phyloP scores from a whole-genome alignment of 1,140 invertebrate genomes.

The Atta texana region DNA sequence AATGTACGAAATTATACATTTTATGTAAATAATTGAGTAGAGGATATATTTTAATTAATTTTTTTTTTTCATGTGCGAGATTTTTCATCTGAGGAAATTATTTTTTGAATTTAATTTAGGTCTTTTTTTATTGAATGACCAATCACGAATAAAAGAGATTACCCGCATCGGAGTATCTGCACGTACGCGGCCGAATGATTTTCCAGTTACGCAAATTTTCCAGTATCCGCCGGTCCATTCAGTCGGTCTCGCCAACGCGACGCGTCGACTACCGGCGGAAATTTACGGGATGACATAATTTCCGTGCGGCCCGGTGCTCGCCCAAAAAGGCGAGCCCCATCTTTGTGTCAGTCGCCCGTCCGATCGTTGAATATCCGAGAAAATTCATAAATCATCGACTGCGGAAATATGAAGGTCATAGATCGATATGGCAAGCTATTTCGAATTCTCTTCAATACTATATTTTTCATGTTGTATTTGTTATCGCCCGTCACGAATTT shows the following conservation, averaged over 20 bases:
- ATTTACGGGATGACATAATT: conserved; percentile 71
- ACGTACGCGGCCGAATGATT: conserved; percentile 34
- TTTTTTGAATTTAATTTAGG: not conserved
- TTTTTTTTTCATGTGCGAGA: not conserved
- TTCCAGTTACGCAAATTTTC: conserved; percentile 66
- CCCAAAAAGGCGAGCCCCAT: conserved; percentile 25
- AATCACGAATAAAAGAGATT: conserved; percentile 21
- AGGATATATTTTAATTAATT: not conserved
- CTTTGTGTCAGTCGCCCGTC: conserved; percentile 4
- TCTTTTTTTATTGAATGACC: not conserved
- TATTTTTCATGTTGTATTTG: not conserved
- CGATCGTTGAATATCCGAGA: conserved; percentile 1
- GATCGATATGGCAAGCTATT: conserved; percentile 8
- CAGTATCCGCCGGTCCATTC: conserved; percentile 27
- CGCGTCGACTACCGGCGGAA: conserved; percentile 52
- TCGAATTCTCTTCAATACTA: not conserved
- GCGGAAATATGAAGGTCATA: not conserved
- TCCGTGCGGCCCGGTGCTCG: conserved; percentile 36
- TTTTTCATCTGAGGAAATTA: not conserved
- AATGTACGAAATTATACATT: not conserved
- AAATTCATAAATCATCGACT: conserved; percentile 48
- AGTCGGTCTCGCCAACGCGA: conserved; percentile 43
- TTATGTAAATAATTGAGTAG: not conserved
- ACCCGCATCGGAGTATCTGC: conserved; percentile 14
- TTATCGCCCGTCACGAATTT: not conserved